Conservation (phyloP, 2,888 invertebrate genomes). For the Priocnemis perturbator region DNA sequence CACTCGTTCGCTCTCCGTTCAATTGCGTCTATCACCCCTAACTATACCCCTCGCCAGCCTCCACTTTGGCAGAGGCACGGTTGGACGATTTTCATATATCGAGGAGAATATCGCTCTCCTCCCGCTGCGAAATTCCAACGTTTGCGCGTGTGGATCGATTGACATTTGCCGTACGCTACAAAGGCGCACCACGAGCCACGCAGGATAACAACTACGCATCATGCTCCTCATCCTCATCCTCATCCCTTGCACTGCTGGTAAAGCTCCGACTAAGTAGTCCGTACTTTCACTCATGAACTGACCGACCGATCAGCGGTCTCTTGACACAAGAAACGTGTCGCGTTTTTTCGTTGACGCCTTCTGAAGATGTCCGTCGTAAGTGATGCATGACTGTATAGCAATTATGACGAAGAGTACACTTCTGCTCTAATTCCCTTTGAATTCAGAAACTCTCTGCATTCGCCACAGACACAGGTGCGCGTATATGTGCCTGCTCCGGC, state of each 20-base stretch:
- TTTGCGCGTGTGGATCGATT: neutral
- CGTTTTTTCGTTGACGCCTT: neutral
- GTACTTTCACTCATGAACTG: neutral
- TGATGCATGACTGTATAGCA: too few species aligned
- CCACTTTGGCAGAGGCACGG: slow-evolving; percentile 22
- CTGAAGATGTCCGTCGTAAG: too few species aligned
- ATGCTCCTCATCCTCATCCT: neutral
- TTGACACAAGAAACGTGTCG: neutral
- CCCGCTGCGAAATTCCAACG: slow-evolving; percentile 16
- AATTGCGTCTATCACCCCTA: too few species aligned
- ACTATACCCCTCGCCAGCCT: slow-evolving; percentile 6
- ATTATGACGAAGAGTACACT: too few species aligned
- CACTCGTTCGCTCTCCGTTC: slow-evolving; percentile 1
- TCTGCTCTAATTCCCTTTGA: too few species aligned
- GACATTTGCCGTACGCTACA: slow-evolving; percentile 4
- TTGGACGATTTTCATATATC: slow-evolving; percentile 50
- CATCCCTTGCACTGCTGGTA: too few species aligned
- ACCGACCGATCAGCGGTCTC: neutral
- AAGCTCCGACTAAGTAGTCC: too few species aligned
- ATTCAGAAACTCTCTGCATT: neutral
- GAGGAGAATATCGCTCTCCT: slow-evolving; percentile 34
- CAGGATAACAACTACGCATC: neutral
- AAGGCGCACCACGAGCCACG: neutral
- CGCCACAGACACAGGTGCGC: slow-evolving; percentile 12
- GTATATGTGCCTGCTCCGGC: neutral